These are phyloP conservation scores for Bombus huntii DNA, from an alignment of 1,140 invertebrate genomes.

Conservation along the genomic window DNA sequence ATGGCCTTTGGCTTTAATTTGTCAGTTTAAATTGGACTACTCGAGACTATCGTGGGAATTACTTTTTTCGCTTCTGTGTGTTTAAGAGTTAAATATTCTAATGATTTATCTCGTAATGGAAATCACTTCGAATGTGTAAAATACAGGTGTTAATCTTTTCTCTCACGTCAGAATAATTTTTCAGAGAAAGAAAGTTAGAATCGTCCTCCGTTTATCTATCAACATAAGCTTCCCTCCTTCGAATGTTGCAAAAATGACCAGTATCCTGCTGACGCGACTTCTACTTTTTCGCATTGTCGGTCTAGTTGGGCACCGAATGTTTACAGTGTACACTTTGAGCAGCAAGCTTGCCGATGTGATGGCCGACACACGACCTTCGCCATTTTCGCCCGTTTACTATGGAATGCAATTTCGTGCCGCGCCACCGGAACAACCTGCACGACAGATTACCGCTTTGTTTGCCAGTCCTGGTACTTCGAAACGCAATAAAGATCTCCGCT, in stretches of 20 bases:
- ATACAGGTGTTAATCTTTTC: background rate
- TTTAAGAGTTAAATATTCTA: background rate
- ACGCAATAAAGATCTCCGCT: slow-evolving; percentile 68
- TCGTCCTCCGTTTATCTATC: background rate
- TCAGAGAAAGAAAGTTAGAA: background rate
- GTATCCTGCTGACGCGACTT: background rate
- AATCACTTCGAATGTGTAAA: background rate
- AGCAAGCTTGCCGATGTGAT: background rate
- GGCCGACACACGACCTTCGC: slow-evolving; percentile 2
- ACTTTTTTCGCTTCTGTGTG: background rate
- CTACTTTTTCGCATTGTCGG: background rate
- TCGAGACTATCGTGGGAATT: background rate
- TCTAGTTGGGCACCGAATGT: slow-evolving; percentile 42
- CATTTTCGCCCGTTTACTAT: slow-evolving; percentile 71
- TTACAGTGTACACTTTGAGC: slow-evolving; percentile 42
- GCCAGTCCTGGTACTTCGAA: slow-evolving; percentile 64
- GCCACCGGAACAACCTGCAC: slow-evolving; percentile 60
- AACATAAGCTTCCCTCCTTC: background rate
- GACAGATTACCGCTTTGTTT: slow-evolving; percentile 72
- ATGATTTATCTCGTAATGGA: background rate
- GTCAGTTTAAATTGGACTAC: background rate
- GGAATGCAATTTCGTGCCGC: slow-evolving; percentile 71
- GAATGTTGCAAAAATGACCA: slow-evolving; percentile 28
- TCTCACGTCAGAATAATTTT: background rate
- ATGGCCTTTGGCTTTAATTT: slow-evolving; percentile 20